Conservation (phyloP, 2,797 vertebrate species). For the Austrolebias charrua region DNA sequence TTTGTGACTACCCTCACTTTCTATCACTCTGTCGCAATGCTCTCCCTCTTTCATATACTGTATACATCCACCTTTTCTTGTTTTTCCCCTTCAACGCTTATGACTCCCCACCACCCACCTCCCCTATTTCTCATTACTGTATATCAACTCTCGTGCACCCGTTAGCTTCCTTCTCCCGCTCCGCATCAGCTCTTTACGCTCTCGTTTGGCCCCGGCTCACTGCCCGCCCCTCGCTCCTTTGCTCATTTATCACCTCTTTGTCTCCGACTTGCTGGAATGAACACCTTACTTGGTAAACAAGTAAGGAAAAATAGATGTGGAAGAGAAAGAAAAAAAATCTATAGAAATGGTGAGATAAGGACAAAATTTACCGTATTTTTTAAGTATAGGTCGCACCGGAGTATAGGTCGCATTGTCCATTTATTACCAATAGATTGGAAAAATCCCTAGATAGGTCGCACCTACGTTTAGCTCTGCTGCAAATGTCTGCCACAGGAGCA, state of each 20-base stretch:
- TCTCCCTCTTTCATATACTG: constrained; percentile 35
- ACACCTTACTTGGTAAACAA: constrained; percentile 43
- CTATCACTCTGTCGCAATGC: constrained; percentile 24
- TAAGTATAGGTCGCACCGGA: neutral
- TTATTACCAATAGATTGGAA: too few species aligned
- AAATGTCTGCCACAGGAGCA: too few species aligned
- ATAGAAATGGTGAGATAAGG: constrained; percentile 8
- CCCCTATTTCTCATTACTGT: constrained; percentile 53
- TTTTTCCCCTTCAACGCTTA: constrained; percentile 27
- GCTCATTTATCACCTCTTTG: constrained; percentile 52
- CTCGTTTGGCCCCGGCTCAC: constrained; percentile 1
- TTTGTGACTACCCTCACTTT: constrained; percentile 44
- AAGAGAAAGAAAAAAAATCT: constrained; percentile 12
- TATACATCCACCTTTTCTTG: constrained; percentile 30
- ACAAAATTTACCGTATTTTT: too few species aligned
- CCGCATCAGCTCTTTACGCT: constrained; percentile 28
- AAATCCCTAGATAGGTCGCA: too few species aligned
- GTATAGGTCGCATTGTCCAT: too few species aligned
- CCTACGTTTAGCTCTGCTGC: too few species aligned
- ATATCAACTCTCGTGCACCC: constrained; percentile 41
- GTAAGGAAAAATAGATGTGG: constrained; percentile 24
- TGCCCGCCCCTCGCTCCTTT: constrained; percentile 26
- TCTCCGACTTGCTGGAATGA: constrained; percentile 24
- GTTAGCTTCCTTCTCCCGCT: constrained; percentile 17
- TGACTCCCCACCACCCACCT: constrained; percentile 13